A percentile compares a stretch with the other conserved stretches of the same genome.
phyloP scores from a whole-genome alignment of 2,888 invertebrate species.

The Melangyna quadrimaculata region DNA sequence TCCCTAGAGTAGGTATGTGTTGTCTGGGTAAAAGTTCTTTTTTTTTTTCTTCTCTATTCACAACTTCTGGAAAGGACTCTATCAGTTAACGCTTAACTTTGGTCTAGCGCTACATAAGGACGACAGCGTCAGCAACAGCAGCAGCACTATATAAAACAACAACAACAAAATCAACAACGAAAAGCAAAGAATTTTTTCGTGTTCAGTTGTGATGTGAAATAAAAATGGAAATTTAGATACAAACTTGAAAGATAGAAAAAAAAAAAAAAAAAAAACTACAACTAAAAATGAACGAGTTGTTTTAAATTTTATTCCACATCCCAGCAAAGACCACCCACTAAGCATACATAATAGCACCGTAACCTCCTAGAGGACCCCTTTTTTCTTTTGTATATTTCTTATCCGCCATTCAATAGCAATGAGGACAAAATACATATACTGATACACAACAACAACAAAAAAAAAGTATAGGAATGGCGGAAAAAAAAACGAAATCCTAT shows the following conservation, averaged over 20 bases:
- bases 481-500: conserved; percentile 9
- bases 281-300: conserved; percentile 52
- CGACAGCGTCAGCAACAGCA: background rate
- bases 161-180: conserved; percentile 19
- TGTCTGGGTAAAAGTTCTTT: background rate
- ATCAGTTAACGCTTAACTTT: conserved; percentile 63
- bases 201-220: conserved; percentile 59
- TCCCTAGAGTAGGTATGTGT: background rate
- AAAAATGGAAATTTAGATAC: conserved; percentile 70
- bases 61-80: conserved; percentile 42
- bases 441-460: background rate
- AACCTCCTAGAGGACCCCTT: conserved; percentile 30
- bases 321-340: conserved; percentile 7
- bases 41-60: conserved; percentile 10
- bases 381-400: background rate
- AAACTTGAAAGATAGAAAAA: conserved; percentile 12
- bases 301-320: conserved; percentile 53
- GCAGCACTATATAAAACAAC: background rate
- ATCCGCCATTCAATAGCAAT: conserved; percentile 58
- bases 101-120: background rate
- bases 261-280: background rate
- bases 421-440: conserved; percentile 50
- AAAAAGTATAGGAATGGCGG: conserved; percentile 23
- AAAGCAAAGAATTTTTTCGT: conserved; percentile 50
- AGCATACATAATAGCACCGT: conserved; percentile 29